Evolutionary conservation across 1,140 invertebrate species (phyloP).

Genomic region (Cydia pomonella): DNA sequence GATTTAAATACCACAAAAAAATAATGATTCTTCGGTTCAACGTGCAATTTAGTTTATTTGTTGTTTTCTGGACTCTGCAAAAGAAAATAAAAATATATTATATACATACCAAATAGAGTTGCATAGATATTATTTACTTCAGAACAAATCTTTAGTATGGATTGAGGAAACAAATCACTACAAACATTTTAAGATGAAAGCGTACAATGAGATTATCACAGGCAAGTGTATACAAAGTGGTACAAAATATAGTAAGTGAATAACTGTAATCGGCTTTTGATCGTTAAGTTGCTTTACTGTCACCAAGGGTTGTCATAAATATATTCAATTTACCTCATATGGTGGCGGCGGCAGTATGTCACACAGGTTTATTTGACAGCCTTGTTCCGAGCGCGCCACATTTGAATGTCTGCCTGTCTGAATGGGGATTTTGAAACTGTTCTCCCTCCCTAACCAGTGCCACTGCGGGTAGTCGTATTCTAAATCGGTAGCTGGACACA

Average conservation of each 20-base stretch:
- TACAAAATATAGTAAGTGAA: slow-evolving; percentile 37
- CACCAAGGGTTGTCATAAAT: slow-evolving; percentile 43
- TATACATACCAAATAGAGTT: no score
- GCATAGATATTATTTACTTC: no score
- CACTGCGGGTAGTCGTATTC: slow-evolving; percentile 78
- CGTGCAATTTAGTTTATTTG: slow-evolving; percentile 39
- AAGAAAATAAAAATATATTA: slow-evolving; percentile 38
- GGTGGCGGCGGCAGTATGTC: slow-evolving; percentile 77
- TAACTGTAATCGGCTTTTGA: slow-evolving; percentile 35
- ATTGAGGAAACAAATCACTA: neutral
- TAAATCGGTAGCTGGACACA: slow-evolving; percentile 73
- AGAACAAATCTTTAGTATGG: neutral
- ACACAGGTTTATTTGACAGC: slow-evolving; percentile 80
- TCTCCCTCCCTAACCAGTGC: slow-evolving; percentile 76
- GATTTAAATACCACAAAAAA: neutral
- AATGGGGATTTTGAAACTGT: slow-evolving; percentile 79
- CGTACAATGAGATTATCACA: neutral
- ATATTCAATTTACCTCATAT: slow-evolving; percentile 73
- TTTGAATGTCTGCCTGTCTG: slow-evolving; percentile 70
- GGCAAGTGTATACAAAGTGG: slow-evolving; percentile 1
- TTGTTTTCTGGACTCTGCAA: slow-evolving; percentile 74
- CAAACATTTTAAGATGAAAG: neutral
- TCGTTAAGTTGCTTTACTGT: slow-evolving; percentile 21
- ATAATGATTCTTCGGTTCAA: neutral
- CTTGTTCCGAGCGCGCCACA: slow-evolving; percentile 70